phyloP scores from a whole-genome alignment of 2,113 vertebrate species.

The Mola mola region DNA sequence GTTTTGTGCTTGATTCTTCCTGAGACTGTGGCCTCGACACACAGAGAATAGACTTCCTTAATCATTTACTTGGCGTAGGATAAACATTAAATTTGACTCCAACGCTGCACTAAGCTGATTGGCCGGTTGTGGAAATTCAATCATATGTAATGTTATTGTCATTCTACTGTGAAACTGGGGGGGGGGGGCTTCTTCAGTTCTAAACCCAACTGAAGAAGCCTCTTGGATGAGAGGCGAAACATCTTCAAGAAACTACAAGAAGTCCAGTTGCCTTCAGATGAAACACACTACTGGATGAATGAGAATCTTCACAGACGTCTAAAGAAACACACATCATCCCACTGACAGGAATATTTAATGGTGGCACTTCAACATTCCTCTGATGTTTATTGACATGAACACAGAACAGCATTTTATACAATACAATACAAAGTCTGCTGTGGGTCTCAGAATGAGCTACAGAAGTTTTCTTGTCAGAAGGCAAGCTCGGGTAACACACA shows the following conservation, averaged over 20 bases:
- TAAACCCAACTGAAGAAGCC: no score
- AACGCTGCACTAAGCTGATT: neutral
- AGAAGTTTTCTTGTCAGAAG: neutral
- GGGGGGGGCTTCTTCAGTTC: no score
- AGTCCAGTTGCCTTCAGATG: no score
- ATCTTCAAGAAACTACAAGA: no score
- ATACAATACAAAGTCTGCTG: neutral
- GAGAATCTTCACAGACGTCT: no score
- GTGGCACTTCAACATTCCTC: neutral
- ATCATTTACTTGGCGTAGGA: slow-evolving; percentile 38
- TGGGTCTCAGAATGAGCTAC: neutral
- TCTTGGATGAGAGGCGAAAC: no score
- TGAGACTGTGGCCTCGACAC: slow-evolving; percentile 2
- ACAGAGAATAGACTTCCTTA: slow-evolving; percentile 18
- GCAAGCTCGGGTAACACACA: slow-evolving; percentile 1
- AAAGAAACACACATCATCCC: no score
- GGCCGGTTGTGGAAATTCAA: slow-evolving; percentile 3
- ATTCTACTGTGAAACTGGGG: slow-evolving; percentile 6
- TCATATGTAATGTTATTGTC: slow-evolving; percentile 14
- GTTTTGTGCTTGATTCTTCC: slow-evolving; percentile 29
- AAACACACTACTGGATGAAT: no score
- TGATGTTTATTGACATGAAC: neutral
- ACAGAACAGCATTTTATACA: neutral
- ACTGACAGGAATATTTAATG: neutral
- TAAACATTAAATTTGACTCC: slow-evolving; percentile 40